A percentile compares a stretch with the other conserved stretches of the same genome.
Evolutionary conservation across 2,888 invertebrate genomes (phyloP).

Genomic region (Linyphia triangularis): DNA sequence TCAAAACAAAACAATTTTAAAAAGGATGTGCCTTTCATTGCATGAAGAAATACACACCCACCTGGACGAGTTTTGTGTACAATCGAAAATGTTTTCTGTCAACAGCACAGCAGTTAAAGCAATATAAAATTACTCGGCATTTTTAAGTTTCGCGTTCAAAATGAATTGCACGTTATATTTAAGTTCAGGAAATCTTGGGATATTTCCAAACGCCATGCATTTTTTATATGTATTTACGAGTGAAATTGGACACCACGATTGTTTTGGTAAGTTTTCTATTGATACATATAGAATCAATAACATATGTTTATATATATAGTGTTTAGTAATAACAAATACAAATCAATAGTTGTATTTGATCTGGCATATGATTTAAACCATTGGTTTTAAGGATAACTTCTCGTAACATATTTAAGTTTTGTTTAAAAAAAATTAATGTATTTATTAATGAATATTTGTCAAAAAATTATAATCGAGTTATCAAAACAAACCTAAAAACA

Average conservation of each 20-base stretch:
- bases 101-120: not conserved
- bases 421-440: no score
- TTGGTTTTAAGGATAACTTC: no score
- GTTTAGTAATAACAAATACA: no score
- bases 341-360: no score
- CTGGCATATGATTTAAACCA: no score
- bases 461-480: no score
- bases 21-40: conserved; percentile 31
- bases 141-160: not conserved
- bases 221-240: not conserved
- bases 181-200: not conserved
- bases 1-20: conserved; percentile 20
- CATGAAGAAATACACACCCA: not conserved
- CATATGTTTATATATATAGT: no score
- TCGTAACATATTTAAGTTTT: no score
- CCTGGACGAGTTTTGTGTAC: not conserved
- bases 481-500: no score
- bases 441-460: no score
- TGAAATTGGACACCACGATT: conserved; percentile 25
- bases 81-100: not conserved
- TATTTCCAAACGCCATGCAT: not conserved
- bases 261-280: conserved; percentile 50
- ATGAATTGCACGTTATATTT: not conserved
- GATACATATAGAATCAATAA: no score
- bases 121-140: not conserved